Evolutionary conservation across 23 tunicate species (phyloP).

Genomic region (Botrylloides violaceus): DNA sequence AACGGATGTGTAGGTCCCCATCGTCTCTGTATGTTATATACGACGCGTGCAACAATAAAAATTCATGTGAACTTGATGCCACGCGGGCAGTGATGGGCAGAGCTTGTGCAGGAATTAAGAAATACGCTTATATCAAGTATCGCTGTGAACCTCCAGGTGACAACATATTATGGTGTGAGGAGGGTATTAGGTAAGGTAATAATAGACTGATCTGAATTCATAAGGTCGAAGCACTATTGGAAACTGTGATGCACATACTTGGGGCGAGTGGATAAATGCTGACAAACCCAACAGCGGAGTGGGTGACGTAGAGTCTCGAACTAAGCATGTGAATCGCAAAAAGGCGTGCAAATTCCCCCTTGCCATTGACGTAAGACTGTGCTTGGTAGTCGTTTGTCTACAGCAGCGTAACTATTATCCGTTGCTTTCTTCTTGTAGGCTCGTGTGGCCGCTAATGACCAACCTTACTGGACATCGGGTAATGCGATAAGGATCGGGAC

Average conservation of each 20-base stretch:
- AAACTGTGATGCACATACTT: neutral
- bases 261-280: slow-evolving; percentile 24
- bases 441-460: slow-evolving; percentile 14
- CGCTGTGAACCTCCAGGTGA: slow-evolving; percentile 29
- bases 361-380: slow-evolving; percentile 11
- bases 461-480: slow-evolving; percentile 9
- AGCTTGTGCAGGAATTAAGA: neutral
- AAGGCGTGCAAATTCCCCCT: neutral
- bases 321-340: neutral
- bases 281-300: slow-evolving; percentile 15
- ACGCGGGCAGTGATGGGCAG: slow-evolving; percentile 5
- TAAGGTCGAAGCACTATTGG: slow-evolving; percentile 19
- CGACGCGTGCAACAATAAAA: slow-evolving; percentile 18
- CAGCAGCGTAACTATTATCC: no score
- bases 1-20: neutral
- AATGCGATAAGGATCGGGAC: slow-evolving; percentile 6
- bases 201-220: neutral
- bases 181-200: no score
- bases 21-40: neutral
- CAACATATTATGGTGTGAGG: no score
- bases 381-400: no score
- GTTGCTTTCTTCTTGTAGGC: neutral
- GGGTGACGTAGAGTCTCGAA: slow-evolving; percentile 13
- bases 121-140: slow-evolving; percentile 11
- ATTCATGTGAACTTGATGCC: neutral